Evolutionary conservation across 2,113 vertebrate species (phyloP).

Genomic region (Microcebus tavaratra): DNA sequence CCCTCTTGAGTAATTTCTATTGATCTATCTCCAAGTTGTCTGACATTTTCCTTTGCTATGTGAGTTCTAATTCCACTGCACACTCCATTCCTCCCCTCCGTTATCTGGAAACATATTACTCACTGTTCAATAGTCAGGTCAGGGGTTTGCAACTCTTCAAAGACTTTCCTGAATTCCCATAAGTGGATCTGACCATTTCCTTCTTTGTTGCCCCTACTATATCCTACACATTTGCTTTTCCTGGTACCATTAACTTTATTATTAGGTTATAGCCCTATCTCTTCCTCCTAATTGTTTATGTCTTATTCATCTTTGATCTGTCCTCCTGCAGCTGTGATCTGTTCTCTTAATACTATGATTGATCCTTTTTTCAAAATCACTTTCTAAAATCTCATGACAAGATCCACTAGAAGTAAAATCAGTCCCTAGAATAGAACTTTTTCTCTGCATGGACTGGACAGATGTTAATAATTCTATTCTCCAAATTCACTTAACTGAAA

Average conservation of each 20-base stretch:
- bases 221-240: background rate
- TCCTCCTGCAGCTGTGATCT: background rate
- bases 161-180: background rate
- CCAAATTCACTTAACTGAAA: slow-evolving; percentile 39
- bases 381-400: slow-evolving; percentile 1
- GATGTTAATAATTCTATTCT: slow-evolving; percentile 39
- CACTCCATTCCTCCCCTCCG: background rate
- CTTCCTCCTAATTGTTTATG: background rate
- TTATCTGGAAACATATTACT: background rate
- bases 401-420: background rate
- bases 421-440: background rate
- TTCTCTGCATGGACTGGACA: background rate
- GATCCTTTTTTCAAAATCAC: background rate
- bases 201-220: background rate
- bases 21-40: background rate
- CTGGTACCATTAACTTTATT: background rate
- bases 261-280: background rate
- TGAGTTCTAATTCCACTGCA: background rate
- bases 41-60: background rate
- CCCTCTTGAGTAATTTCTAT: background rate
- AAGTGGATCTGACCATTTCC: background rate
- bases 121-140: background rate
- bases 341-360: background rate
- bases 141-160: background rate
- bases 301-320: background rate